A percentile compares a stretch with the other conserved stretches of the same genome.
These are phyloP conservation scores for Melanogrammus aeglefinus DNA, from an alignment of 2,797 vertebrate species.

Conservation along the genomic window DNA sequence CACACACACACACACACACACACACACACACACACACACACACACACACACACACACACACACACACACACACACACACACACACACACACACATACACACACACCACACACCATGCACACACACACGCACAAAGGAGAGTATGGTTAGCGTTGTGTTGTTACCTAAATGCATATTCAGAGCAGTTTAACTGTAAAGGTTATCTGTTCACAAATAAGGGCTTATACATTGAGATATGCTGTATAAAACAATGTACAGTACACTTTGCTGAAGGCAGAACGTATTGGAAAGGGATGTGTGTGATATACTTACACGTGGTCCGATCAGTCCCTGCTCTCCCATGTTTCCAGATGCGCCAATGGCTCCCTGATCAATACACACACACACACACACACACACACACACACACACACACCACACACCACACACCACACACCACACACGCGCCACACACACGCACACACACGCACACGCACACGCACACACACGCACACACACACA, in stretches of 20 bases:
- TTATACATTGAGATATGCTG: neutral
- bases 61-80: constrained; percentile 18
- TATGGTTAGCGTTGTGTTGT: too few species aligned
- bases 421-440: constrained; percentile 11
- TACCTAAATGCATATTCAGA: too few species aligned
- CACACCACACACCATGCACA: constrained; percentile 23
- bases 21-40: constrained; percentile 3
- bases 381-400: constrained; percentile 5
- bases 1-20: constrained; percentile 8
- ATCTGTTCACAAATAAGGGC: constrained; percentile 10
- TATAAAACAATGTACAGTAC: neutral
- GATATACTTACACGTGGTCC: constrained; percentile 83
- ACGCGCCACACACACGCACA: constrained; percentile 22
- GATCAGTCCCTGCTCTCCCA: constrained; percentile 87
- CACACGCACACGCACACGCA: neutral
- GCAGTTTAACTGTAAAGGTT: neutral
- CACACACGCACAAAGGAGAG: constrained; percentile 1
- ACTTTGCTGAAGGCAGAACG: neutral
- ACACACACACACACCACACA: constrained; percentile 29
- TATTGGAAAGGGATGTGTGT: neutral
- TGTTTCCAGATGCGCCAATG: constrained; percentile 80
- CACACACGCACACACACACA: constrained; percentile 29
- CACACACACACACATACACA: constrained; percentile 16
- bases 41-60: constrained; percentile 17
- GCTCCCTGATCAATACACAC: constrained; percentile 76